These are phyloP conservation scores for Cephus nigrinus DNA, from an alignment of 2,888 invertebrate species.

Conservation along the genomic window DNA sequence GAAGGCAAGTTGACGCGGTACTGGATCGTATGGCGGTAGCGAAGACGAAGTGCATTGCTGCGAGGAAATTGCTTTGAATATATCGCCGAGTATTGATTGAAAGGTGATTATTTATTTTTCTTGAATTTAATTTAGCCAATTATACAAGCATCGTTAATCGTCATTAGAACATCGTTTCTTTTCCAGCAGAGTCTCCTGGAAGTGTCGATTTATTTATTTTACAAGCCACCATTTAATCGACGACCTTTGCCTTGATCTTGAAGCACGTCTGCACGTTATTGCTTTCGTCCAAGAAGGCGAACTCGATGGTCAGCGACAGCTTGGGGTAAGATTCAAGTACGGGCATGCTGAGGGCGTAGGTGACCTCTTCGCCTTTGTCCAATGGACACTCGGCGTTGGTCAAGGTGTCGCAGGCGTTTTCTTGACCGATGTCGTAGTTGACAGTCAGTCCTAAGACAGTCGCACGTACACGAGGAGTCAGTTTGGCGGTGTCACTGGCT, in stretches of 20 bases:
- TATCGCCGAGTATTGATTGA: background rate
- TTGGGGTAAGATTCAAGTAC: constrained; percentile 44
- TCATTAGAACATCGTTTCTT: background rate
- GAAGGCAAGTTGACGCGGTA: background rate
- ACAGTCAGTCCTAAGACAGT: constrained; percentile 36
- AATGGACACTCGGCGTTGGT: constrained; percentile 53
- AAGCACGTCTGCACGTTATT: constrained; percentile 45
- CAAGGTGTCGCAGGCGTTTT: constrained; percentile 51
- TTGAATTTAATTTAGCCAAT: background rate
- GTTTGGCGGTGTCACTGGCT: constrained; percentile 37
- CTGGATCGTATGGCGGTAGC: background rate
- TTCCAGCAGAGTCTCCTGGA: background rate
- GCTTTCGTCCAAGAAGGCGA: constrained; percentile 43
- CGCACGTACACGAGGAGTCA: constrained; percentile 47
- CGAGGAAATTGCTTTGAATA: background rate
- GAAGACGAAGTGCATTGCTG: background rate
- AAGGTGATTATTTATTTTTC: background rate
- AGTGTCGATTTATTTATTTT: background rate
- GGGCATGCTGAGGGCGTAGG: constrained; percentile 54
- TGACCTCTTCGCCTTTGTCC: constrained; percentile 45
- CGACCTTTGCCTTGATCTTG: constrained; percentile 39
- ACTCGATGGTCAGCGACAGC: constrained; percentile 39
- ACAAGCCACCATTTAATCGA: constrained; percentile 6
- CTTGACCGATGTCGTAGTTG: constrained; percentile 45
- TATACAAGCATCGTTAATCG: background rate